These are phyloP conservation scores for Cydia strobilella DNA, from an alignment of 1,140 invertebrate genomes.

Conservation along the genomic window DNA sequence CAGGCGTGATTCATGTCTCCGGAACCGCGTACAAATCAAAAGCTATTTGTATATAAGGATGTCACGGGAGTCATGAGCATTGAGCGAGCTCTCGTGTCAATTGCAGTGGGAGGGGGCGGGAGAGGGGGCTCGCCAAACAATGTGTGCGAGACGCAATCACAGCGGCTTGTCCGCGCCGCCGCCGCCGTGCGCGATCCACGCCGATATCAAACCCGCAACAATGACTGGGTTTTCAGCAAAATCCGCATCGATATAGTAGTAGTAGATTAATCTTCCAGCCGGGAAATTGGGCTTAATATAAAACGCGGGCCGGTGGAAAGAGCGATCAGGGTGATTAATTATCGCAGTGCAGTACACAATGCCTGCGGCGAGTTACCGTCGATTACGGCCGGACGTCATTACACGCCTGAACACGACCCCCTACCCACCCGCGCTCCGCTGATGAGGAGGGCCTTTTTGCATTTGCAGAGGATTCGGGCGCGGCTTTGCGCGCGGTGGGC, in stretches of 20 bases:
- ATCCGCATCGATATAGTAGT: background rate
- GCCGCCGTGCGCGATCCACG: background rate
- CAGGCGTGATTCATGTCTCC: background rate
- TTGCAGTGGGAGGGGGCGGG: background rate
- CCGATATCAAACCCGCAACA: background rate
- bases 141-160: background rate
- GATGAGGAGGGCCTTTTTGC: background rate
- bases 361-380: background rate
- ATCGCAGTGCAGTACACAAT: background rate
- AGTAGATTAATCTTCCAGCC: slow-evolving; percentile 3
- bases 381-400: slow-evolving; percentile 2
- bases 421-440: background rate
- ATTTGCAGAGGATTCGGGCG: slow-evolving; percentile 1
- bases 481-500: background rate
- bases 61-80: background rate
- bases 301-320: background rate
- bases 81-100: background rate
- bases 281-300: background rate
- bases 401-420: background rate
- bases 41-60: slow-evolving; percentile 1
- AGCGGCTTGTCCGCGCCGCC: slow-evolving; percentile 1
- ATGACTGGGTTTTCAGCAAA: background rate
- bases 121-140: background rate
- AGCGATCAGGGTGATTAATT: background rate
- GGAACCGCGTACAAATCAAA: background rate